Conservation (phyloP, 2,888 invertebrate genomes). For the Calliphora vomitoria region DNA sequence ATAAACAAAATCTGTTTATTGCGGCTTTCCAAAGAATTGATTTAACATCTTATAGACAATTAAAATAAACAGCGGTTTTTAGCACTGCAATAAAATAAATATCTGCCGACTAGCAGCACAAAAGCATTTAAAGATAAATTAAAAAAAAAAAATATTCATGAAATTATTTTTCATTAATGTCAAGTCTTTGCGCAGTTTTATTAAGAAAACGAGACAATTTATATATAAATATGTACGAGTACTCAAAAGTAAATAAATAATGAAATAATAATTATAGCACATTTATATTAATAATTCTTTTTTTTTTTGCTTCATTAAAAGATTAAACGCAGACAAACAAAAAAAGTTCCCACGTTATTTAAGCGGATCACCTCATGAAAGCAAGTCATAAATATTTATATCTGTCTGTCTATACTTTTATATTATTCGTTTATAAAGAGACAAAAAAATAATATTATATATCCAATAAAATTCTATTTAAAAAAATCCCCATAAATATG, state of each 20-base stretch:
- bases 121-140: not conserved
- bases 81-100: not conserved
- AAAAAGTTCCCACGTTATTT: slow-evolving; percentile 54
- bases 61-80: not conserved
- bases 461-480: slow-evolving; percentile 27
- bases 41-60: not conserved
- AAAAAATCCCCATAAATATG: slow-evolving; percentile 27
- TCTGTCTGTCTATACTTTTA: not conserved
- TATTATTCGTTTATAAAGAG: not conserved
- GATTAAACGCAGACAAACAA: not conserved
- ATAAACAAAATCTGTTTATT: not conserved
- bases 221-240: not conserved
- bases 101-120: not conserved
- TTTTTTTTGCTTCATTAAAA: not conserved
- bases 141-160: not conserved
- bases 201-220: not conserved
- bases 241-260: no score
- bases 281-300: not conserved
- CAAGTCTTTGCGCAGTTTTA: no score
- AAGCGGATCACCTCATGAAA: not conserved
- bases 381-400: slow-evolving; percentile 16
- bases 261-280: not conserved
- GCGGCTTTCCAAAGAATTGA: not conserved
- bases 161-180: not conserved
- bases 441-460: not conserved